Percentiles rank a stretch among this genome's conserved stretches.
Evolutionary conservation across 2,113 vertebrate species (phyloP).

Genomic region (Pluvialis apricaria): DNA sequence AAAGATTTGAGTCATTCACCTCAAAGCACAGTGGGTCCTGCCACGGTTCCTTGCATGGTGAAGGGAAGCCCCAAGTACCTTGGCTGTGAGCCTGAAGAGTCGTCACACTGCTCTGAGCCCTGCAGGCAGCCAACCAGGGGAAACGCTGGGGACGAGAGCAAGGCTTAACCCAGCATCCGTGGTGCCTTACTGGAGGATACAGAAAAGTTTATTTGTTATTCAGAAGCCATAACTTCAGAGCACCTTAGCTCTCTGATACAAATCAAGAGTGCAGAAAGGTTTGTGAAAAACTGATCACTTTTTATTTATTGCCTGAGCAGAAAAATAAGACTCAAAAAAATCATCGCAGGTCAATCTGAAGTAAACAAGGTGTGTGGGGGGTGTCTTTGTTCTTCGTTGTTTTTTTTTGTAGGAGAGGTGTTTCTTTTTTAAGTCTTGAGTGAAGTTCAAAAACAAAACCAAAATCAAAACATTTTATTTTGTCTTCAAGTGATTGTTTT

Average conservation of each 20-base stretch:
- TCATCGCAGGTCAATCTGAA: neutral
- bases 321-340: neutral
- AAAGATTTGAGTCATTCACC: neutral
- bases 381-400: neutral
- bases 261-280: neutral
- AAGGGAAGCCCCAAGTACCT: neutral
- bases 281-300: neutral
- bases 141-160: neutral
- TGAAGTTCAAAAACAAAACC: neutral
- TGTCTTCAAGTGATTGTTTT: neutral
- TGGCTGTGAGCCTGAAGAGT: neutral
- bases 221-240: neutral
- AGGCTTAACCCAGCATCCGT: neutral
- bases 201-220: neutral
- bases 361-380: neutral
- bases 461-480: neutral
- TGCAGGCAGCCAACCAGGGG: fast-evolving
- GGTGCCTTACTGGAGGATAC: neutral
- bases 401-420: neutral
- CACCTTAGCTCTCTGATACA: neutral
- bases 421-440: neutral
- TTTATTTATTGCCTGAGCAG: neutral
- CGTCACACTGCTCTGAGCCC: neutral
- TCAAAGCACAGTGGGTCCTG: neutral
- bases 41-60: neutral